A percentile compares a stretch with the other conserved stretches of the same genome.
Conservation (phyloP, 1,140 invertebrate species). For the Acyrthosiphon pisum region DNA sequence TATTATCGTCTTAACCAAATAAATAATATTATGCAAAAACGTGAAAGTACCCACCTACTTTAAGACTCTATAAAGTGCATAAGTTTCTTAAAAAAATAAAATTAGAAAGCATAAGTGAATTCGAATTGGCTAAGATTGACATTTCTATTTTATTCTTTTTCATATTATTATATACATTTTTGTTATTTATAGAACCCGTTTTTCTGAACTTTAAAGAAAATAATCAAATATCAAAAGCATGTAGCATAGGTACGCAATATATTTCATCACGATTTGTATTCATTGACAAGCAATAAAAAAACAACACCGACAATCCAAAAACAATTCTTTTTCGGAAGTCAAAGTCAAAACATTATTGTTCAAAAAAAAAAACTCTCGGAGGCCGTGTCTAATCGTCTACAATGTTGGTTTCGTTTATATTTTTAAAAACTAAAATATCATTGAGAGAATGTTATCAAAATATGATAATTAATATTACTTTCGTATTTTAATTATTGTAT, state of each 20-base stretch:
- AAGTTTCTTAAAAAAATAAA: not conserved
- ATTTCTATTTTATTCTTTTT: not conserved
- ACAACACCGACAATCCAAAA: not conserved
- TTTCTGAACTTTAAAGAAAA: not conserved
- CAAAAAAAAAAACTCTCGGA: too few species aligned
- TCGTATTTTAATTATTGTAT: not conserved
- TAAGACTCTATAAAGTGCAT: not conserved
- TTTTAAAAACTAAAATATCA: not conserved
- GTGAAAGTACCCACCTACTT: not conserved
- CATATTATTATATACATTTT: too few species aligned
- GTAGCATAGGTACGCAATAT: not conserved
- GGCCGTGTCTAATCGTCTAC: not conserved
- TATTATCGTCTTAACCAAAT: not conserved
- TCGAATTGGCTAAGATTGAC: not conserved
- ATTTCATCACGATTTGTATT: not conserved
- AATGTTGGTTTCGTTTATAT: not conserved
- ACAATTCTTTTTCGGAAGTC: not conserved
- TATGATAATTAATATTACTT: not conserved
- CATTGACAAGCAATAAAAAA: not conserved
- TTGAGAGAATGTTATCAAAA: not conserved
- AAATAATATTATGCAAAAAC: not conserved
- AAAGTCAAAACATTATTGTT: too few species aligned
- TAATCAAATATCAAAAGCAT: not conserved
- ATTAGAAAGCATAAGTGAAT: not conserved
- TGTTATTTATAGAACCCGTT: not conserved